Conservation (phyloP, 2,888 invertebrate species). For the Seladonia tumulorum region DNA sequence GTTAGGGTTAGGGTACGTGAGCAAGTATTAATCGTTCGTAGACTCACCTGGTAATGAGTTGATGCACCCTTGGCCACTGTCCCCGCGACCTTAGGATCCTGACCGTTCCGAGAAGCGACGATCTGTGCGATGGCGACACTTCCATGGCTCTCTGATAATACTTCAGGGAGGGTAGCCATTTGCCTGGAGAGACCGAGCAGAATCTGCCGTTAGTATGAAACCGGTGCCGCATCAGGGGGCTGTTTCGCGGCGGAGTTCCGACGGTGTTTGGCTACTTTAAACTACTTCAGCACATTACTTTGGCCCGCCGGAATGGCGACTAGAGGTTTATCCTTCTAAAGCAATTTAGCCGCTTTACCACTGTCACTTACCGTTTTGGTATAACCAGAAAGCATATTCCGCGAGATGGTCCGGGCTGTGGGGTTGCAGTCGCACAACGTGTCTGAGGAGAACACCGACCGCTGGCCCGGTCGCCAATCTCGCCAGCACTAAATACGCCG, state of each 20-base stretch:
- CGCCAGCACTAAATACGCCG: slow-evolving; percentile 89
- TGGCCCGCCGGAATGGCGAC: slow-evolving; percentile 37
- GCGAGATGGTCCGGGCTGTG: slow-evolving; percentile 89
- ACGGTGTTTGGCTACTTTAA: slow-evolving; percentile 53
- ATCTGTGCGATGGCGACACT: slow-evolving; percentile 85
- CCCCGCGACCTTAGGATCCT: slow-evolving; percentile 87
- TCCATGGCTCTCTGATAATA: slow-evolving; percentile 86
- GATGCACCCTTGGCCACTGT: slow-evolving; percentile 88
- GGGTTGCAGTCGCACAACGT: slow-evolving; percentile 88
- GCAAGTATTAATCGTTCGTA: background rate
- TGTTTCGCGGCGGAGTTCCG: slow-evolving; percentile 32
- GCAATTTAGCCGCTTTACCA: slow-evolving; percentile 29
- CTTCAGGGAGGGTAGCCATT: slow-evolving; percentile 85
- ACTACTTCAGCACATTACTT: slow-evolving; percentile 46
- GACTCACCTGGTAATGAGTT: slow-evolving; percentile 87
- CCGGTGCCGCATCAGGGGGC: background rate
- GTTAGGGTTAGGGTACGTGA: too few relatives aligned
- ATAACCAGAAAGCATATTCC: slow-evolving; percentile 90
- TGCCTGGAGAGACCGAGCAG: slow-evolving; percentile 83
- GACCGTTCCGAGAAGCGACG: slow-evolving; percentile 87
- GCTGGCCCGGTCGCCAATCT: slow-evolving; percentile 86
- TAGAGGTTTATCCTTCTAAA: slow-evolving; percentile 36
- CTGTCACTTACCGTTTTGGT: slow-evolving; percentile 86
- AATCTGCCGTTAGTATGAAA: slow-evolving; percentile 50
- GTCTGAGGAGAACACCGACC: slow-evolving; percentile 86